Conservation (phyloP, 2,888 invertebrate species). For the Uloborus plumipes region DNA sequence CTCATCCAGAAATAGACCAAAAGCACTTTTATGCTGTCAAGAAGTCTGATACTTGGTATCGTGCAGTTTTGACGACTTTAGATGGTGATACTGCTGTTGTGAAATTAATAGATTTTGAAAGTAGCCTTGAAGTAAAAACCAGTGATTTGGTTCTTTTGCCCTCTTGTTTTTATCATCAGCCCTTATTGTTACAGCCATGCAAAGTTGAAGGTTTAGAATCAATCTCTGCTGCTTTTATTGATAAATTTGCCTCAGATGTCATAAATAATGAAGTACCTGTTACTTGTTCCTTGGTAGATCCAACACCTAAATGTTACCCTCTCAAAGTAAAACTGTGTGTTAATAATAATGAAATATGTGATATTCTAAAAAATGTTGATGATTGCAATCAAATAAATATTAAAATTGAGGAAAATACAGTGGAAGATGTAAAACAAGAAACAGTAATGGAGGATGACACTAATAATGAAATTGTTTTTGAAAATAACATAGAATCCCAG, state of each 20-base stretch:
- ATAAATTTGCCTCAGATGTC: not conserved
- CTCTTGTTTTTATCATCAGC: slow-evolving; percentile 27
- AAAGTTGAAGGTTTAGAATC: slow-evolving; percentile 9
- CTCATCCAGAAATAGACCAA: slow-evolving; percentile 8
- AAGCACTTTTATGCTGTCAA: slow-evolving; percentile 44
- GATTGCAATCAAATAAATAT: not conserved
- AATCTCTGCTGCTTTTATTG: not conserved
- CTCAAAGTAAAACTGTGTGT: not conserved
- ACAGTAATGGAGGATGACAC: not conserved
- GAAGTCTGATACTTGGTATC: slow-evolving; percentile 26
- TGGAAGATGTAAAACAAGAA: not conserved
- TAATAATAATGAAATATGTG: not conserved
- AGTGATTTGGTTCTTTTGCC: slow-evolving; percentile 20
- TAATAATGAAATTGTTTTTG: not conserved
- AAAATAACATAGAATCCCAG: not conserved
- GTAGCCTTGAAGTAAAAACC: not conserved
- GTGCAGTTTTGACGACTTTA: not conserved
- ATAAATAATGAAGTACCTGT: not conserved
- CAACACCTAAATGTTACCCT: not conserved
- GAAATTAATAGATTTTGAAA: slow-evolving; percentile 38
- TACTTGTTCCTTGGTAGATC: not conserved
- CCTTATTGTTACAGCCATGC: slow-evolving; percentile 29
- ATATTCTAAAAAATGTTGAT: not conserved
- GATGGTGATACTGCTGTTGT: slow-evolving; percentile 16
- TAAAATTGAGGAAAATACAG: not conserved